These are phyloP conservation scores for Aelia acuminata DNA, from an alignment of 2,888 invertebrate genomes.

Conservation along the genomic window DNA sequence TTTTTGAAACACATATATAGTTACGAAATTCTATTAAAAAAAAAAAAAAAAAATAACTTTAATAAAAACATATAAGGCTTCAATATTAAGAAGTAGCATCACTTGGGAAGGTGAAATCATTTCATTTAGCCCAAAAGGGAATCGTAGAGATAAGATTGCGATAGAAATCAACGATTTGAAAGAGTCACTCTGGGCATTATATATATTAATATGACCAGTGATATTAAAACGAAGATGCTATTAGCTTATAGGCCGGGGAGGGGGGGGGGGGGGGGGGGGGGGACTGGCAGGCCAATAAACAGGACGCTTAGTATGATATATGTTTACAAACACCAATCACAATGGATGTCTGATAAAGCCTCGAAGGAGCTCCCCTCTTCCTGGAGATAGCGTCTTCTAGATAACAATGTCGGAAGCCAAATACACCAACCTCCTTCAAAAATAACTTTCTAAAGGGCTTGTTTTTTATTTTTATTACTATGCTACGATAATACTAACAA, in stretches of 20 bases:
- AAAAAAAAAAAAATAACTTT: too few relatives aligned
- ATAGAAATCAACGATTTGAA: not conserved
- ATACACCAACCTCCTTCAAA: not conserved
- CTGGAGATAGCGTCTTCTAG: not conserved
- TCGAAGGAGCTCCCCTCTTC: not conserved
- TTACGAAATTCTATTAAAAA: too few relatives aligned
- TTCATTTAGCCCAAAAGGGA: not conserved
- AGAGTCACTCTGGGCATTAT: not conserved
- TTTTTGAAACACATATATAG: too few relatives aligned
- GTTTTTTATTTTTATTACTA: too few relatives aligned
- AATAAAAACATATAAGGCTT: too few relatives aligned
- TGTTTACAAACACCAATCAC: slow-evolving; percentile 15
- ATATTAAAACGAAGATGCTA: not conserved
- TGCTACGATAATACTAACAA: too few relatives aligned
- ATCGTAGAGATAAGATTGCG: not conserved
- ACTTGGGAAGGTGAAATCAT: not conserved
- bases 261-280: not conserved
- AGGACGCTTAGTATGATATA: slow-evolving; percentile 17
- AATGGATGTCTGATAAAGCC: slow-evolving; percentile 10
- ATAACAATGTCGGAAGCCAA: not conserved
- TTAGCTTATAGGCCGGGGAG: not conserved
- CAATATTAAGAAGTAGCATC: not conserved
- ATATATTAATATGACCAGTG: too few relatives aligned
- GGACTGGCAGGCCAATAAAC: not conserved
- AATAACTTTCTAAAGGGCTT: too few relatives aligned